phyloP scores from a whole-genome alignment of 2,888 invertebrate genomes.

The Cremastinae sp. region DNA sequence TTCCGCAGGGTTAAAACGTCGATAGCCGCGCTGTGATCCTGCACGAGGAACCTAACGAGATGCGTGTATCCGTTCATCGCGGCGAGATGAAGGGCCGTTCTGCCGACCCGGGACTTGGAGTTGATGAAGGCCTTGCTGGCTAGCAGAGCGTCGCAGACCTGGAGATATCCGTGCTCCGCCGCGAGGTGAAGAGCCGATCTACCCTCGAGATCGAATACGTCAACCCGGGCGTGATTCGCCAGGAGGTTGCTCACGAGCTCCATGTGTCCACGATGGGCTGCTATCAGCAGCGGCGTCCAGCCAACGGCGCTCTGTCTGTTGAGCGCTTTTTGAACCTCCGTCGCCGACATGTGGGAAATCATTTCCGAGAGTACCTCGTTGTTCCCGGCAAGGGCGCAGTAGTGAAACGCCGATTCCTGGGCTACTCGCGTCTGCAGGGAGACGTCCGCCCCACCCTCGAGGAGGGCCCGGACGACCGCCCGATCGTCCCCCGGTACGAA shows the following conservation, averaged over 20 bases:
- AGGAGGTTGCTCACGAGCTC: slow-evolving; percentile 94
- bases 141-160: slow-evolving; percentile 92
- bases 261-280: slow-evolving; percentile 97
- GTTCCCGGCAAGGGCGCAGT: slow-evolving; percentile 96
- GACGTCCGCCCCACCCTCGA: slow-evolving; percentile 96
- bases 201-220: slow-evolving; percentile 98
- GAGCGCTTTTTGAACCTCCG: slow-evolving; percentile 95
- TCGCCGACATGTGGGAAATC: slow-evolving; percentile 93
- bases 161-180: slow-evolving; percentile 94
- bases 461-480: slow-evolving; percentile 93
- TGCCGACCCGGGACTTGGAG: slow-evolving; percentile 97
- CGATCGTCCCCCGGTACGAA: slow-evolving; percentile 87
- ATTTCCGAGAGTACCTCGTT: slow-evolving; percentile 97
- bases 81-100: slow-evolving; percentile 98
- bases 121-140: slow-evolving; percentile 99
- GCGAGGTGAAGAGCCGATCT: slow-evolving; percentile 97
- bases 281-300: slow-evolving; percentile 98
- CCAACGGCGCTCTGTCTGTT: slow-evolving; percentile 96
- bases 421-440: slow-evolving; percentile 91
- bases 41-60: slow-evolving; percentile 93
- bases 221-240: slow-evolving; percentile 97
- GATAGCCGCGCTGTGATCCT: slow-evolving; percentile 96
- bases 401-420: slow-evolving; percentile 97
- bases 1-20: slow-evolving; percentile 97
- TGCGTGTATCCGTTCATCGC: slow-evolving; percentile 97